These are phyloP conservation scores for Dipodomys merriami DNA, from an alignment of 2,113 vertebrate genomes.

Conservation along the genomic window DNA sequence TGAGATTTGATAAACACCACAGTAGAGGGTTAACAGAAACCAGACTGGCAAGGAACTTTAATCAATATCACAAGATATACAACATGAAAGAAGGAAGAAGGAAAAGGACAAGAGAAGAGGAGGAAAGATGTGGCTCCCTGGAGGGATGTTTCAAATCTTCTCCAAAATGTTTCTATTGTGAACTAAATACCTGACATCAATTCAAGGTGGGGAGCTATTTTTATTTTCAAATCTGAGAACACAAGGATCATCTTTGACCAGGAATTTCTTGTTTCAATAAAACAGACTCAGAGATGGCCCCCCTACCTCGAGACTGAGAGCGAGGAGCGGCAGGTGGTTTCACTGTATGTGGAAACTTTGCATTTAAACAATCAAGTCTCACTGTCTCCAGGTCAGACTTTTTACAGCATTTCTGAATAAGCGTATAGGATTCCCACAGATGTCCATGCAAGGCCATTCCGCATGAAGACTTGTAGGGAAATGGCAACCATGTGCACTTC, in stretches of 20 bases:
- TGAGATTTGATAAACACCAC: not conserved
- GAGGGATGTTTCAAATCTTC: not conserved
- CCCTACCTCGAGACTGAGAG: constrained; percentile 48
- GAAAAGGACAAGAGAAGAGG: not conserved
- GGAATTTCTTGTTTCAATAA: not conserved
- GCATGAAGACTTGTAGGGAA: not conserved
- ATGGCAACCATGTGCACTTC: accelerated
- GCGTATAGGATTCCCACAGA: not conserved
- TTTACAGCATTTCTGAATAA: not conserved
- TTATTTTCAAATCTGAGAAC: not conserved
- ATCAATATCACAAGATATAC: not conserved
- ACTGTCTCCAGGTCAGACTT: not conserved
- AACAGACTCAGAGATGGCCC: not conserved
- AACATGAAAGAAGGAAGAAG: not conserved
- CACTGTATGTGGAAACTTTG: not conserved
- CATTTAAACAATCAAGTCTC: constrained; percentile 47
- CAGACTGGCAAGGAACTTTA: not conserved
- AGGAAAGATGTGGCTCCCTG: no score
- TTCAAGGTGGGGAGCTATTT: not conserved
- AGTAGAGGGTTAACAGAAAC: not conserved
- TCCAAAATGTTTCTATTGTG: not conserved
- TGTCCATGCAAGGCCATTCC: not conserved
- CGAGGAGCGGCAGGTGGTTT: not conserved
- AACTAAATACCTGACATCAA: not conserved
- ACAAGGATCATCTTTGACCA: not conserved